Evolutionary conservation across 2,888 invertebrate genomes (phyloP), one percentile per base, ranked within the genome.

Genomic region (Sialis lutaria): DNA sequence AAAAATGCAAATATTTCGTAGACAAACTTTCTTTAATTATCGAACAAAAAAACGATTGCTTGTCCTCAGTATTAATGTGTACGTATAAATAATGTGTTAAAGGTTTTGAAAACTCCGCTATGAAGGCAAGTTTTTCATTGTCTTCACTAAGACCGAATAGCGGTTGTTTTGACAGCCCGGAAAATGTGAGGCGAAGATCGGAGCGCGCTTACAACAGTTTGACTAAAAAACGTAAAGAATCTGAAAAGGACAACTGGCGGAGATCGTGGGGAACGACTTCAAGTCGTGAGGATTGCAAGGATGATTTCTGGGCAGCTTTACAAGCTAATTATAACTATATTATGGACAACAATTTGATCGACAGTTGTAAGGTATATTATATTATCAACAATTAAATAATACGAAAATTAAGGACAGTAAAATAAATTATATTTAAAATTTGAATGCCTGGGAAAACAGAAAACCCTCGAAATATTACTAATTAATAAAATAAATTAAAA

Each of bases 311-410:
- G 90, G 86, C 87, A 54, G 81, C 88, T 50, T 77, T 92, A 58
- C 84, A 88, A 67, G 83, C 86, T 48, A 87, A 89, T 67, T 92
- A 92, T 68, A 84, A 91, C 64, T 93, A 88, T 65, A 86, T 93
- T 60, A 92, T 93, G 92, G 90, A 90, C 67, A 89, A 87, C 59
- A 85, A 90, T 66, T 81, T 93, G 55, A 83, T 93, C 52, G 89
- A 91, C 62, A 81, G 83, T 55, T 92, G 92, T 71, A 77, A 78
- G 64, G 71, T 70, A 53, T 58, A 58, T 56, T 42, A 49, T 45
- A n/a, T 44, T 9, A 9, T 6, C 37, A 33, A 48, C 10, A 13
- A 10, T 46, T n/a, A n/a, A 31, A 5, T 9, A 9, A 5, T 9
- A 9, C 1, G 30, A 22, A 22, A 22, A 22, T 35, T 34, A 6